Conservation (phyloP, 1,140 invertebrate genomes). For the Papilio xuthus region DNA sequence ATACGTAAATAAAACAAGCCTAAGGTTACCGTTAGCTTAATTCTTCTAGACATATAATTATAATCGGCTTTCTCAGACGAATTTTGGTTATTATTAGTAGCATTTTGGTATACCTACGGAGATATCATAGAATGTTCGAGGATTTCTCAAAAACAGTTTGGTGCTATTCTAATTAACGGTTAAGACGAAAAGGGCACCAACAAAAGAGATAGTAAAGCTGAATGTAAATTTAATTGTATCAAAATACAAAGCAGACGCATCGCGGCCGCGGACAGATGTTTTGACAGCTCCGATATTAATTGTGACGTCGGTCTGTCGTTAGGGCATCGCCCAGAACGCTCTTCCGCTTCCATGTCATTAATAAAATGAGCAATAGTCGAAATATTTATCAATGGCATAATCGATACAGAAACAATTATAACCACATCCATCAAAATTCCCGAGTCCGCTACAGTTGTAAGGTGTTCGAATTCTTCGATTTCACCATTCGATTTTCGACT, state of each 20-base stretch:
- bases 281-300: slow-evolving; percentile 79
- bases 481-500: slow-evolving; percentile 24
- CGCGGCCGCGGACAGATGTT: slow-evolving; percentile 74
- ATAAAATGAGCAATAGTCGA: slow-evolving; percentile 81
- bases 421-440: slow-evolving; percentile 80
- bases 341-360: slow-evolving; percentile 80
- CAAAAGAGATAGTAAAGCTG: slow-evolving; percentile 44
- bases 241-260: slow-evolving; percentile 60
- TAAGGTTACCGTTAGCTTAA: neutral
- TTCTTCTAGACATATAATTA: neutral
- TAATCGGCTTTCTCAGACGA: neutral
- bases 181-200: slow-evolving; percentile 33
- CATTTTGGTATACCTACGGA: neutral
- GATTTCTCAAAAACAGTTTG: neutral
- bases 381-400: slow-evolving; percentile 82
- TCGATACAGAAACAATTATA: slow-evolving; percentile 82
- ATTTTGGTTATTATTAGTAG: neutral
- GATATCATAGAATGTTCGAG: neutral
- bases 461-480: slow-evolving; percentile 57
- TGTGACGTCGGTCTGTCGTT: slow-evolving; percentile 77
- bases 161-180: slow-evolving; percentile 6
- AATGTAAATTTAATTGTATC: slow-evolving; percentile 66
- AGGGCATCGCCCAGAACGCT: slow-evolving; percentile 68
- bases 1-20: neutral
- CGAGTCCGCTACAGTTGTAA: slow-evolving; percentile 60